Evolutionary conservation across 2,797 vertebrate genomes (phyloP), one percentile per base, ranked within the genome.

Genomic region (Hydrophis major): DNA sequence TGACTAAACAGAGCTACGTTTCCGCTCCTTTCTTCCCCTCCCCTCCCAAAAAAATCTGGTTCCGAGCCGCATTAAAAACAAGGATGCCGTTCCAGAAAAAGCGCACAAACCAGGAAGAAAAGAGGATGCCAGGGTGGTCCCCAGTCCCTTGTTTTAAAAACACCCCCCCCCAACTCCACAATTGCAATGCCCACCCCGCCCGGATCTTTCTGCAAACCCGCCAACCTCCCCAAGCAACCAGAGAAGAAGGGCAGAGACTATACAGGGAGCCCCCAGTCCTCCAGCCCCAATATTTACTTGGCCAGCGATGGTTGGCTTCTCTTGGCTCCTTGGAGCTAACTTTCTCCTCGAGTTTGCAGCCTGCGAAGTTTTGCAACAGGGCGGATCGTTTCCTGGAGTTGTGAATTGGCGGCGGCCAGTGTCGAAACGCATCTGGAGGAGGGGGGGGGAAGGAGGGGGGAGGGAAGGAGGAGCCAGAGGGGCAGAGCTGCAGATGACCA

Each of bases 351-450:
- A 63, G 27, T 63, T 63, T 0, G n/a, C 90, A 86, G 27, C n/a
- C 27, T n/a, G 74, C 66, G 6, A 78, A 78, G 28, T 4, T 28
- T 55, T 4, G 11, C 50, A 7, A 22, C 50, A 32, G 55, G 55
- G 87, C 87, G 53, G 87, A 0, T 50, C 53, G 88, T 95, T 96
- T 96, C 97, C 96, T 89, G 95, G 94, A 95, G 32, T 95, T 94
- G 93, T 93, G 93, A 93, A 4, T 66, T 93, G 69, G 66, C 55
- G 66, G 56, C 55, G 12, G 95, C 11, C 14, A 42, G 37, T 22
- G 74, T 42, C 20, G 74, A 42, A 83, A 47, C 74, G 20, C 74
- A 42, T 47, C 74, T 47, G 87, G 87, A 32, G 86, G 93, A 90
- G 0, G 86, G 42, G 1, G 1, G 57, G 95, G 88, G 60, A 0